These are phyloP conservation scores for Onchidella celtica DNA, from an alignment of 2,888 invertebrate species.

Conservation along the genomic window DNA sequence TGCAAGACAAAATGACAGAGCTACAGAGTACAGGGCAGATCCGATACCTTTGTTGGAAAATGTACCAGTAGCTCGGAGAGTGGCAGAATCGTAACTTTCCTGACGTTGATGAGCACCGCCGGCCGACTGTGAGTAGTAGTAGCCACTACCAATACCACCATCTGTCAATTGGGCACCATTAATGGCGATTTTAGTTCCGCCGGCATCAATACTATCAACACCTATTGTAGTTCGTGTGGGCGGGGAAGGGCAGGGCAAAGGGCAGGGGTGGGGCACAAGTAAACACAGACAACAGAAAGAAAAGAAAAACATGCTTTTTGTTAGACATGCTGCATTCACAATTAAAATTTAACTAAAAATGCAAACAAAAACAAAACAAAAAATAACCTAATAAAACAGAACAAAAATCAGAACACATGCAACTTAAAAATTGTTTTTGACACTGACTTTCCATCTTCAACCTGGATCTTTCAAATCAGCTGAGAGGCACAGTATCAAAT, in stretches of 20 bases:
- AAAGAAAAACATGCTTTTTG: conserved; percentile 14
- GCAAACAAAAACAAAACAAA: background rate
- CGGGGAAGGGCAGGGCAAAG: background rate
- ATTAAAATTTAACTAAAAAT: background rate
- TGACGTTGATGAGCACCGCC: conserved; percentile 54
- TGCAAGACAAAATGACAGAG: background rate
- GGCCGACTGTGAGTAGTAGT: conserved; percentile 29
- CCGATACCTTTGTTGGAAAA: conserved; percentile 63
- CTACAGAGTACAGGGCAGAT: background rate
- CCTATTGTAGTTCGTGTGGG: background rate
- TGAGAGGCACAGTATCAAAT: too few species aligned
- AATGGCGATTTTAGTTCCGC: conserved; percentile 54
- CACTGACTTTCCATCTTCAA: too few species aligned
- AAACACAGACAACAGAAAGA: too few species aligned
- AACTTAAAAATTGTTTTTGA: too few species aligned
- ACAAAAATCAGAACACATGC: too few species aligned
- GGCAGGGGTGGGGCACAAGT: background rate
- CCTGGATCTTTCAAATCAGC: too few species aligned
- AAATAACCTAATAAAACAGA: too few species aligned
- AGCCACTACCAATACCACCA: conserved; percentile 43
- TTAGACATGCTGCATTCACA: background rate
- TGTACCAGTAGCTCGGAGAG: conserved; percentile 70
- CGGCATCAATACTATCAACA: conserved; percentile 53
- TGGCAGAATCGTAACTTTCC: conserved; percentile 65
- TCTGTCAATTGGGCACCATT: too few species aligned